Evolutionary conservation across 30 jellyfish, hydroid and myxozoan genomes (phyloP).

Genomic region (Turritopsis rubra): DNA sequence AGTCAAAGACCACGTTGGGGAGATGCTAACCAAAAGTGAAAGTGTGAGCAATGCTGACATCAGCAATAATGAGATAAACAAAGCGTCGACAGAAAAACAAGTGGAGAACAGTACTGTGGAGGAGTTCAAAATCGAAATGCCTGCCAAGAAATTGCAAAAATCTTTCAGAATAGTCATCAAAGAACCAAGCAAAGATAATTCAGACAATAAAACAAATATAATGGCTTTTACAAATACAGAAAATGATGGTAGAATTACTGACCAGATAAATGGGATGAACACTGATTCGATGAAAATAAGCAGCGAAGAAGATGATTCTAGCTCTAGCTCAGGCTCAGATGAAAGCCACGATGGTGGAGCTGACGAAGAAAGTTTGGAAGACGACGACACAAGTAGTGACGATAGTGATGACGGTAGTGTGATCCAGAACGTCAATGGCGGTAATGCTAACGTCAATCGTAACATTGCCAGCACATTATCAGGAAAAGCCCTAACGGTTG

Average conservation of each 20-base stretch:
- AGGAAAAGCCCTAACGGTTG: neutral
- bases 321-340: neutral
- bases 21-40: neutral
- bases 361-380: neutral
- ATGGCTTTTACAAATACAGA: neutral
- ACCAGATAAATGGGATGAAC: neutral
- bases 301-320: neutral
- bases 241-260: neutral
- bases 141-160: neutral
- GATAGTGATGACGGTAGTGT: neutral
- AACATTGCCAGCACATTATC: conserved; percentile 6
- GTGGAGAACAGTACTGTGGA: neutral
- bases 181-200: neutral
- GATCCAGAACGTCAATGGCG: neutral
- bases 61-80: neutral
- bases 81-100: neutral
- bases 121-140: neutral
- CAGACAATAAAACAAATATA: neutral
- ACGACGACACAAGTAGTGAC: neutral
- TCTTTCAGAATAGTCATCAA: neutral
- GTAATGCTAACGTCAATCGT: neutral
- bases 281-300: neutral
- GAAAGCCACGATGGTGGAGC: neutral
- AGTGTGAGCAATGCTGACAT: neutral
- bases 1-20: neutral